These are phyloP conservation scores for Lasioglossum baleicum DNA, from an alignment of 1,140 invertebrate species.

Conservation along the genomic window DNA sequence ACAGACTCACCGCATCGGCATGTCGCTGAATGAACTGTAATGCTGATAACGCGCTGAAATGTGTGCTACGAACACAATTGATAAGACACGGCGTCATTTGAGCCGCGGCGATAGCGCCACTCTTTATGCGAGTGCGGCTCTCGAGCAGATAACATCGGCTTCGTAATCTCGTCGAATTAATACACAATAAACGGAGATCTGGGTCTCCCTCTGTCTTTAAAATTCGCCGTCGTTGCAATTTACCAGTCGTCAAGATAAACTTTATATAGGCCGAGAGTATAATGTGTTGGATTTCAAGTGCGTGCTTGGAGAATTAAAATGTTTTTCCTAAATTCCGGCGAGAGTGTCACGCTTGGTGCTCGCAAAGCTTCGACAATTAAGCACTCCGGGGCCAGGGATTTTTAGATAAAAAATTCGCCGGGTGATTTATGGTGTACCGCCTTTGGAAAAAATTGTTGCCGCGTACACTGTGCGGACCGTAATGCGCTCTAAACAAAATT, in stretches of 20 bases:
- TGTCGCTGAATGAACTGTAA: conserved; percentile 24
- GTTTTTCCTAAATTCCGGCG: no score
- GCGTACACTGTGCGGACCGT: no score
- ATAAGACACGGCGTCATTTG: conserved; percentile 43
- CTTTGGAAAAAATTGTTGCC: no score
- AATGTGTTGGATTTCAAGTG: conserved; percentile 2
- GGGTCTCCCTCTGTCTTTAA: not conserved
- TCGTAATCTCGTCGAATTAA: conserved; percentile 19
- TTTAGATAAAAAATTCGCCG: no score
- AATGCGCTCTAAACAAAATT: no score
- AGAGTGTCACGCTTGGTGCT: no score
- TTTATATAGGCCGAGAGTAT: not conserved
- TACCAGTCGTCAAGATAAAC: not conserved
- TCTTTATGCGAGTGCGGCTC: not conserved
- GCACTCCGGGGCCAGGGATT: no score
- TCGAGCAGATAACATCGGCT: not conserved
- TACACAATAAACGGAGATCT: not conserved
- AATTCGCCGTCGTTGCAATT: not conserved
- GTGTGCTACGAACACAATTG: conserved; percentile 40
- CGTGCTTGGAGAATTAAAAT: not conserved
- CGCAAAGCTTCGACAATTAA: no score
- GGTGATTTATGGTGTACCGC: no score
- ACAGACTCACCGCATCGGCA: conserved; percentile 30
- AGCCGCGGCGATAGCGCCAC: not conserved
- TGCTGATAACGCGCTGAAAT: conserved; percentile 44